Evolutionary conservation across 2,797 vertebrate species (phyloP).

Genomic region (Buphagus erythrorhynchus): DNA sequence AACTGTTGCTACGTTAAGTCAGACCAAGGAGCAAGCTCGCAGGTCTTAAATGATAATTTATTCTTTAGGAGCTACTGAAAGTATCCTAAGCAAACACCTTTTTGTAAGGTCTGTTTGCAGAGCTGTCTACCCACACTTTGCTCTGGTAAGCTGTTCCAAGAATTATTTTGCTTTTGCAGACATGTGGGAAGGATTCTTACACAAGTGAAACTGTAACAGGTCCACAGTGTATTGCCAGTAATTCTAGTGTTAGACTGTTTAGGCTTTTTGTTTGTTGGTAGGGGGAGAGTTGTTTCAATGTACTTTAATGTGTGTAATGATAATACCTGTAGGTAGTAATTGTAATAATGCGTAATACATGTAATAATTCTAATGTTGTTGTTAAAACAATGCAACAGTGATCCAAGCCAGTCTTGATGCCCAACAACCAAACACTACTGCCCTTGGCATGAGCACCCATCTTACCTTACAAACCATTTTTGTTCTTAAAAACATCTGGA

Average conservation of each 20-base stretch:
- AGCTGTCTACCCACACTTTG: neutral
- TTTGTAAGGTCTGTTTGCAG: neutral
- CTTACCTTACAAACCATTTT: neutral
- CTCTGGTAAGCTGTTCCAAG: neutral
- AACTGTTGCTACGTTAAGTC: neutral
- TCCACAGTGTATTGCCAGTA: neutral
- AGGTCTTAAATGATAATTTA: neutral
- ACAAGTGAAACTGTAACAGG: neutral
- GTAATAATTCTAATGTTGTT: neutral
- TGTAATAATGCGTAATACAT: neutral
- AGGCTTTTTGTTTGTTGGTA: neutral
- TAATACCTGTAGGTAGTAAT: neutral
- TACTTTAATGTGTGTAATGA: neutral
- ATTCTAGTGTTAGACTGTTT: neutral
- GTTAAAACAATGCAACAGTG: neutral
- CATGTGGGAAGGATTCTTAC: neutral
- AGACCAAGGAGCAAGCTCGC: neutral
- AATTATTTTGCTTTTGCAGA: neutral
- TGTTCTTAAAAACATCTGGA: neutral
- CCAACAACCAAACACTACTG: neutral
- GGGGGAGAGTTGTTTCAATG: neutral
- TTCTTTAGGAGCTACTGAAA: neutral
- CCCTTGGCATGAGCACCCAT: neutral
- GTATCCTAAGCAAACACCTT: neutral
- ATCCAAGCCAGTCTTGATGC: neutral